Conservation (phyloP, 2,888 invertebrate species). For the Sabatieria punctata region DNA sequence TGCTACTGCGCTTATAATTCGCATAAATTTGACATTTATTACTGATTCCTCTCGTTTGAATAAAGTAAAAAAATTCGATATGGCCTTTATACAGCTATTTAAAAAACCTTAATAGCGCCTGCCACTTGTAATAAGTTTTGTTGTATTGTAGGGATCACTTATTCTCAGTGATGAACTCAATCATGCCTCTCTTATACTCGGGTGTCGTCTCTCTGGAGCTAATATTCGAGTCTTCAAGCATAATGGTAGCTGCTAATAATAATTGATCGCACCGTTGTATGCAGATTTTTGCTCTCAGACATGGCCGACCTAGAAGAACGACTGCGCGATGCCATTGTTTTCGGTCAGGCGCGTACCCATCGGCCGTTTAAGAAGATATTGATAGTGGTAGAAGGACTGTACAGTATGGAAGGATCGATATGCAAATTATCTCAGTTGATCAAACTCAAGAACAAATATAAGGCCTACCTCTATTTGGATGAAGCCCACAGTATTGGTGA, state of each 20-base stretch:
- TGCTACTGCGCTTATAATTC: too few relatives aligned
- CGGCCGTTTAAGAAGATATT: slow-evolving; percentile 71
- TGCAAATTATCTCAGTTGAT: slow-evolving; percentile 70
- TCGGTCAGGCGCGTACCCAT: slow-evolving; percentile 56
- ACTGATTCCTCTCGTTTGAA: too few relatives aligned
- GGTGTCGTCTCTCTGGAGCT: slow-evolving; percentile 68
- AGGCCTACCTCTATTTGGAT: slow-evolving; percentile 84
- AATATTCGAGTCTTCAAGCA: slow-evolving; percentile 61
- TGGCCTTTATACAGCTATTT: too few relatives aligned
- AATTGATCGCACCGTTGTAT: too few relatives aligned
- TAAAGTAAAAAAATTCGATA: too few relatives aligned
- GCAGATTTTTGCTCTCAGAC: too few relatives aligned
- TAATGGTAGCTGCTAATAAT: too few relatives aligned
- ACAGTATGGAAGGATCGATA: slow-evolving; percentile 86
- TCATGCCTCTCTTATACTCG: slow-evolving; percentile 87
- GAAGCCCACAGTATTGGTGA: slow-evolving; percentile 88
- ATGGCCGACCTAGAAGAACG: slow-evolving; percentile 61
- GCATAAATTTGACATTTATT: too few relatives aligned
- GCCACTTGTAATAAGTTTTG: too few relatives aligned
- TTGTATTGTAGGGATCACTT: slow-evolving; percentile 47
- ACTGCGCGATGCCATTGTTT: slow-evolving; percentile 53
- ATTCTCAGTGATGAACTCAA: slow-evolving; percentile 91
- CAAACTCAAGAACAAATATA: slow-evolving; percentile 75
- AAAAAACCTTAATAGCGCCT: too few relatives aligned
- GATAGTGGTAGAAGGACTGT: slow-evolving; percentile 15